Evolutionary conservation across 2,797 vertebrate genomes (phyloP).

Genomic region (Gorsachius magnificus): DNA sequence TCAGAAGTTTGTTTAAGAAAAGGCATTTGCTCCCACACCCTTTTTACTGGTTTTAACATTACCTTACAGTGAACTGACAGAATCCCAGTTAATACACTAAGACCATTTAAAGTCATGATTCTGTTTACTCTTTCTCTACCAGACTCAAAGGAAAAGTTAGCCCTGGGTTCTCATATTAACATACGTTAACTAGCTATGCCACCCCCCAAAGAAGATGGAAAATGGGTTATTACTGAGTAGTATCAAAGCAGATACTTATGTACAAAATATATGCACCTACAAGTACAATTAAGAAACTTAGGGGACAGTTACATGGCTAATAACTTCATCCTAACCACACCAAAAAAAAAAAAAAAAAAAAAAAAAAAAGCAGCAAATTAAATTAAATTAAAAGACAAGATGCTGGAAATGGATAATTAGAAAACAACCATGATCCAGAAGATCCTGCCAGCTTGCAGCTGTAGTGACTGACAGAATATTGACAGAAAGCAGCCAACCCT

Average conservation of each 20-base stretch:
- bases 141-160: not conserved
- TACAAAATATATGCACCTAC: not conserved
- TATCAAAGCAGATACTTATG: not conserved
- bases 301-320: not conserved
- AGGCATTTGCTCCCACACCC: not conserved
- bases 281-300: not conserved
- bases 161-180: not conserved
- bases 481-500: constrained; percentile 49
- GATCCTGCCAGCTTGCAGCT: constrained; percentile 15
- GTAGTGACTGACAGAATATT: constrained; percentile 14
- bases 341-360: not conserved
- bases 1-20: not conserved
- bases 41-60: not conserved
- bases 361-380: not conserved
- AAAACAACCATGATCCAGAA: constrained; percentile 13
- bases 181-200: not conserved
- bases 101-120: not conserved
- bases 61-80: not conserved
- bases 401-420: constrained; percentile 6
- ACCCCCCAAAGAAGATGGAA: not conserved
- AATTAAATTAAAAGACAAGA: constrained; percentile 7
- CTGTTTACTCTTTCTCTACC: not conserved
- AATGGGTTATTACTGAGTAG: not conserved
- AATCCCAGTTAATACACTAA: not conserved
- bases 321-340: not conserved